These are phyloP conservation scores for Epizoanthus illoricatus DNA, from an alignment of 92 coral and sea anemone genomes.

Conservation along the genomic window DNA sequence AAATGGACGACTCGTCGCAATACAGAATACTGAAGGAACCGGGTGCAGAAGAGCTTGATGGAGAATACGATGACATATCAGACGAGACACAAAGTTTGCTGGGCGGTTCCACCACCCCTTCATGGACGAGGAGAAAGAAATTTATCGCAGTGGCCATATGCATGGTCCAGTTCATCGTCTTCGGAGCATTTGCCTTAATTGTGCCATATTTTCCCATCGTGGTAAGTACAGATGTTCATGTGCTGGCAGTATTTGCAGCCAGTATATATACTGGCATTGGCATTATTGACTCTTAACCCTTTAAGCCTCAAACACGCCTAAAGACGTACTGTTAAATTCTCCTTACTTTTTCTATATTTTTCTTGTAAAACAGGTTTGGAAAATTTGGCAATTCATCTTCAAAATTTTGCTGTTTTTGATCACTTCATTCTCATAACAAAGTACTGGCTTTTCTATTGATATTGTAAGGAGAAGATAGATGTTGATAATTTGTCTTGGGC, in stretches of 20 bases:
- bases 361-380: no score
- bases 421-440: no score
- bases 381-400: no score
- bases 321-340: no score
- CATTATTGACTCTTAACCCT: not conserved
- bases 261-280: not conserved
- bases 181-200: conserved; percentile 19
- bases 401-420: no score
- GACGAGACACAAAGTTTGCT: not conserved
- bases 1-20: not conserved
- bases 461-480: no score
- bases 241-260: no score
- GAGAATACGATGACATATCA: not conserved
- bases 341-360: no score
- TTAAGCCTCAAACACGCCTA: no score
- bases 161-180: conserved; percentile 18
- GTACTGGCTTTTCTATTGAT: no score
- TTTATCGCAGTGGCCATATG: conserved; percentile 10
- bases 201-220: conserved; percentile 27
- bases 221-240: not conserved
- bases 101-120: not conserved
- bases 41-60: not conserved
- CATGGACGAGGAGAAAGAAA: conserved; percentile 14
- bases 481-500: no score
- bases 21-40: not conserved